Evolutionary conservation across 2,113 vertebrate genomes (phyloP), one percentile per base, ranked within the genome.

Genomic region (Eptesicus fuscus): DNA sequence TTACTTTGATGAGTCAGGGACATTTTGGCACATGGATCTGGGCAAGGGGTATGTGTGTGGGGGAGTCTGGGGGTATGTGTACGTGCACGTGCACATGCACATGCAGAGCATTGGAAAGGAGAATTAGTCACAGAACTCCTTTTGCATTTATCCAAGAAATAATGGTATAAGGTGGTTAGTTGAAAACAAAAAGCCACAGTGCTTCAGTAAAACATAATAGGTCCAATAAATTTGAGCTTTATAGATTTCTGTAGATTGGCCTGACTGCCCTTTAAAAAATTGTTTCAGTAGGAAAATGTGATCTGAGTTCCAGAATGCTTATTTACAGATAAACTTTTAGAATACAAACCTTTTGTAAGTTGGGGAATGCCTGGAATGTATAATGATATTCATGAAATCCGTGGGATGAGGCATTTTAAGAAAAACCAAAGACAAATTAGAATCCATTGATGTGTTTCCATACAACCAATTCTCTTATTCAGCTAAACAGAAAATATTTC

Each of bases 271-370:
- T 65, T 77, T 82, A 35, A 88, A 94, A 92, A 88, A 37, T 80
- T 90, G n/a, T 76, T 96, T 93, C 23, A 35, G 37, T 91, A 69
- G n/a, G 67, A 71, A 95, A 83, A 83, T 85, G 40, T 73, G 67
- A 44, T 67, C n/a, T 47, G 59, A 67, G 20, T 88, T 90, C 53
- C 28, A 63, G 65, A 88, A 87, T 83, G n/a, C 35, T 83, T 51
- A 61, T 40, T 93, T 85, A 42, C 17, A 11, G 14, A 28, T 76
- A 44, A 88, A 51, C 25, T 83, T 88, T 86, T 56, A 83, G 59
- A 93, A 70, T 14, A 42, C 18, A 88, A 3, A 63, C 53, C 23
- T 76, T 92, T 37, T 80, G 18, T 79, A 79, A 91, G 16, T 69
- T 69, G 49, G 59, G 42, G 9, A 69, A 47, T 86, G 12, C 65